Percentiles rank a stretch among this genome's conserved stretches.
These are phyloP conservation scores for Clavelina lepadiformis DNA, from an alignment of 23 tunicate genomes.

Conservation along the genomic window DNA sequence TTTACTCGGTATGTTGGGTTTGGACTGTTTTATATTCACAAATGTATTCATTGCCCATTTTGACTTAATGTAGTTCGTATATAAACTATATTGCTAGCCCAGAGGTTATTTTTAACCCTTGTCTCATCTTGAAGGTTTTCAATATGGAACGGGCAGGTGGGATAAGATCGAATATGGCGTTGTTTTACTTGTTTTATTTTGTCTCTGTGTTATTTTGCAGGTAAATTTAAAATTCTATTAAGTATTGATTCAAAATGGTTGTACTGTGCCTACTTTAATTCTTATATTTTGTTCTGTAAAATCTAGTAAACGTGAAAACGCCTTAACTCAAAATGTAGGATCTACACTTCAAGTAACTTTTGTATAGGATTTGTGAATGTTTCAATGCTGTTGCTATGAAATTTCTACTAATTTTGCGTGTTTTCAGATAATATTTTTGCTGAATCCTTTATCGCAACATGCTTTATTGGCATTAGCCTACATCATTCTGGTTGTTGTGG, in stretches of 20 bases:
- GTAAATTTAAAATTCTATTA: slow-evolving; percentile 16
- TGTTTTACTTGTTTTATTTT: slow-evolving; percentile 26
- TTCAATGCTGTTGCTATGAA: neutral
- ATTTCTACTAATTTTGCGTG: neutral
- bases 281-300: too few relatives aligned
- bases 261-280: too few relatives aligned
- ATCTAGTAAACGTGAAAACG: too few relatives aligned
- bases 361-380: neutral
- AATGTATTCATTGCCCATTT: too few relatives aligned
- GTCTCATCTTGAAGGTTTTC: too few relatives aligned
- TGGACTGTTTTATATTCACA: too few relatives aligned
- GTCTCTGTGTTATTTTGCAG: slow-evolving; percentile 56
- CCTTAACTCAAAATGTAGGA: neutral
- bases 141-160: slow-evolving; percentile 35
- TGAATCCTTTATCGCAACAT: slow-evolving; percentile 66
- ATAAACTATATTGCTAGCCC: too few relatives aligned
- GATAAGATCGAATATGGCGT: slow-evolving; percentile 37
- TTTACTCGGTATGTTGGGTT: too few relatives aligned
- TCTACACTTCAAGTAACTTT: neutral
- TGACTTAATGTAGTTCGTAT: too few relatives aligned
- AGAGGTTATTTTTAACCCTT: neutral
- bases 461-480: slow-evolving; percentile 56
- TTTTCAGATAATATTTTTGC: slow-evolving; percentile 51
- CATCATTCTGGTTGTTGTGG: slow-evolving; percentile 41
- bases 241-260: slow-evolving; percentile 4